Evolutionary conservation across 2,888 invertebrate species (phyloP).

Genomic region (Caenorhabditis imperialis): DNA sequence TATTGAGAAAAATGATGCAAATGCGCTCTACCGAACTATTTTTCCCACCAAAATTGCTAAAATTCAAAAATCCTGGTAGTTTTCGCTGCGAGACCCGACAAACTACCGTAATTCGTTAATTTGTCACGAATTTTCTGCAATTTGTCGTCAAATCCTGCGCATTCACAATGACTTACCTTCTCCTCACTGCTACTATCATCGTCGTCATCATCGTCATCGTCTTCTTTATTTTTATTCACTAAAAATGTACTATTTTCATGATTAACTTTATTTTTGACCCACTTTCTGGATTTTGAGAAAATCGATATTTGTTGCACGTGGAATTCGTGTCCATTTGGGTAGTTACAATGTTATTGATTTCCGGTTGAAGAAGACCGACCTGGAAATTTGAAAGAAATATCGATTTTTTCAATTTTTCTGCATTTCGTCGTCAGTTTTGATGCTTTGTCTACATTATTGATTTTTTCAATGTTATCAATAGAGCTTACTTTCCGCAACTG

Average conservation of each 20-base stretch:
- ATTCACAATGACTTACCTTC: conserved; percentile 3
- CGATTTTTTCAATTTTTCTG: no score
- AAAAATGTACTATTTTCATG: neutral
- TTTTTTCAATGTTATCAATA: neutral
- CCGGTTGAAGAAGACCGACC: conserved; percentile 38
- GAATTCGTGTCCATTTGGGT: conserved; percentile 23
- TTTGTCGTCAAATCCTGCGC: no score
- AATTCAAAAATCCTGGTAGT: no score
- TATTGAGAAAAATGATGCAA: no score
- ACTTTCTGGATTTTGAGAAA: conserved; percentile 1
- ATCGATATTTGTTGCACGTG: conserved; percentile 57
- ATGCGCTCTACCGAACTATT: no score
- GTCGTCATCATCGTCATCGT: conserved; percentile 16
- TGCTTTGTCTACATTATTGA: conserved; percentile 1
- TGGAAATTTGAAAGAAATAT: conserved; percentile 5
- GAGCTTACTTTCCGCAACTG: conserved; percentile 33
- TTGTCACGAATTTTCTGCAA: no score
- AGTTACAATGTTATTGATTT: conserved; percentile 21
- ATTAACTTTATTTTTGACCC: neutral
- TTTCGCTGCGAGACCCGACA: no score
- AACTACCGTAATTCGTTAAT: no score
- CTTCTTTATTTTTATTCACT: neutral
- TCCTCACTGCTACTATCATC: conserved; percentile 21
- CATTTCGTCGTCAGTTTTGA: no score
- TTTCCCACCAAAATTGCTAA: no score